Evolutionary conservation across 2,113 vertebrate genomes (phyloP).

Genomic region (Pluvianellus socialis): DNA sequence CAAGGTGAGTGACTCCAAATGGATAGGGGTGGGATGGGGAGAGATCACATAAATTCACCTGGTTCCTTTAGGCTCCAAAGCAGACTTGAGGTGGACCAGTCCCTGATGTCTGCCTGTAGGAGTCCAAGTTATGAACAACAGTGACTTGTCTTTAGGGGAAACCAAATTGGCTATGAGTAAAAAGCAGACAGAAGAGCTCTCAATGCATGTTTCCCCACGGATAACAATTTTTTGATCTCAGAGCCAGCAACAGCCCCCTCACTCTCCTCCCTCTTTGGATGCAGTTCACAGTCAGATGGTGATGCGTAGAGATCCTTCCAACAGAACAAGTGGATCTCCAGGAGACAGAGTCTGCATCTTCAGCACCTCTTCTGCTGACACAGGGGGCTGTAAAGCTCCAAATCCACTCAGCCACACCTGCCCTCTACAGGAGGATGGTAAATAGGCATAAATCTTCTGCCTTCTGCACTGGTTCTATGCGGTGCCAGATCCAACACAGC

Average conservation of each 20-base stretch:
- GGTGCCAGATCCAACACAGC: neutral
- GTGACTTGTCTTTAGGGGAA: neutral
- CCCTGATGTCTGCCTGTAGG: neutral
- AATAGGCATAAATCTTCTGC: neutral
- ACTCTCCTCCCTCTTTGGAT: neutral
- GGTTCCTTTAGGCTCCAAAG: neutral
- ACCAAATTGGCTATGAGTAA: too few species aligned
- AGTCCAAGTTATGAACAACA: neutral
- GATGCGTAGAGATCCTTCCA: neutral
- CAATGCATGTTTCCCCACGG: neutral
- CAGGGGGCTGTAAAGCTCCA: neutral
- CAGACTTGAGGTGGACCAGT: too few species aligned
- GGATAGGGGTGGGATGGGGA: neutral
- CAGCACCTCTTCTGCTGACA: neutral
- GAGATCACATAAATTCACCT: rapidly evolving
- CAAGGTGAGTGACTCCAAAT: neutral
- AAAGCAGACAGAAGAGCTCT: neutral
- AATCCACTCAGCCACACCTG: neutral
- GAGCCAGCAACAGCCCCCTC: neutral
- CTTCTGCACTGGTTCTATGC: neutral
- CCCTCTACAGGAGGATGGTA: neutral
- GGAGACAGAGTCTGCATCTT: neutral
- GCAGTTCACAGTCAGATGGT: neutral
- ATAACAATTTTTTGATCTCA: neutral
- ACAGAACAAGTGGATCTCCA: neutral